Evolutionary conservation across 2,888 invertebrate species (phyloP).

Genomic region (Hypsopygia costalis): DNA sequence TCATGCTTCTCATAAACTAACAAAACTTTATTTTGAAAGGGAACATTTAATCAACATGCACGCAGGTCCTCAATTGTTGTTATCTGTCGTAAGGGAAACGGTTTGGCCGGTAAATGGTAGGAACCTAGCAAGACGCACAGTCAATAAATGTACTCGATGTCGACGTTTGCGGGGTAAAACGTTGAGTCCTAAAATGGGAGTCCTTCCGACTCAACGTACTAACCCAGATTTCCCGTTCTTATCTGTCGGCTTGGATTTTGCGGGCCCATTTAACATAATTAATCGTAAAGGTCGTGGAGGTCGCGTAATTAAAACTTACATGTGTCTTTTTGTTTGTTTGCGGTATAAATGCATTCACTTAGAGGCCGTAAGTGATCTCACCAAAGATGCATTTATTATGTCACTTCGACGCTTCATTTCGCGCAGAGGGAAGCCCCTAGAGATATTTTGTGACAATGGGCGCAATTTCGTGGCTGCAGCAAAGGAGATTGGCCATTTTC

Average conservation of each 20-base stretch:
- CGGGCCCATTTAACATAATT: constrained; percentile 7
- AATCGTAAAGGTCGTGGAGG: constrained; percentile 16
- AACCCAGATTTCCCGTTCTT: constrained; percentile 14
- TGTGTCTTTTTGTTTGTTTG: constrained; percentile 23
- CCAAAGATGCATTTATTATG: constrained; percentile 27
- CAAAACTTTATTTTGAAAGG: constrained; percentile 17
- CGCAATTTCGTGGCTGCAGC: constrained; percentile 26
- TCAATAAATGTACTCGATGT: background rate
- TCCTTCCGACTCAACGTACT: background rate
- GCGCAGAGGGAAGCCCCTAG: constrained; percentile 26
- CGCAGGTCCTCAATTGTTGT: constrained; percentile 23
- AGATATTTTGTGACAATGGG: constrained; percentile 31
- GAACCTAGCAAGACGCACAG: background rate
- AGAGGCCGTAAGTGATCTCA: constrained; percentile 24
- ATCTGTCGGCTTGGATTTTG: constrained; percentile 10
- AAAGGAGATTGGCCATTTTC: constrained; percentile 22
- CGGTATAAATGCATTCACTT: constrained; percentile 24
- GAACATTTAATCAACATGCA: constrained; percentile 19
- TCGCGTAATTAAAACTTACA: constrained; percentile 17
- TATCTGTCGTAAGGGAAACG: constrained; percentile 17
- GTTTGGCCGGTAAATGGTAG: constrained; percentile 21
- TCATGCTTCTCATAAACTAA: constrained; percentile 15
- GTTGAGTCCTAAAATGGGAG: constrained; percentile 4
- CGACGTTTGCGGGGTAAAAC: constrained; percentile 1
- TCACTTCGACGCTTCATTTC: constrained; percentile 26